Base-by-base conservation (phyloP, 2,113 vertebrate genomes). In the Callaeas wilsoni region DNA sequence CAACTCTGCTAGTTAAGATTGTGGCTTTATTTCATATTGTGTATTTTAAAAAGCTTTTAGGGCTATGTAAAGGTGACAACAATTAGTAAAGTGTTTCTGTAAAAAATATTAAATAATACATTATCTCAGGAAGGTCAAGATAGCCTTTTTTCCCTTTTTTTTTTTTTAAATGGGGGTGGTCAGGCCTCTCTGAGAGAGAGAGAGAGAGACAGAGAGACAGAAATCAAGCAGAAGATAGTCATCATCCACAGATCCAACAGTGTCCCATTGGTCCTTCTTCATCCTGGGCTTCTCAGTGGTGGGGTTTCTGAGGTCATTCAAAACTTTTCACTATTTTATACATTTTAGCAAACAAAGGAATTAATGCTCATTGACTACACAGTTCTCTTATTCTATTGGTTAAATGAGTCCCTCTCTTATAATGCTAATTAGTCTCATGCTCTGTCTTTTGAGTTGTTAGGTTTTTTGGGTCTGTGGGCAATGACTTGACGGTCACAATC, bases 121-220 rank as follows among this genome's bases (percentile, higher is more conserved):
- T 57, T 52, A 13, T 42, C 20, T 77, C 53, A 64, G 39, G 18
- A 84, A 56, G 30, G 27, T 50, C 14, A 75, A 57, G 62, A 26
- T 2, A 53, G 4, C 1, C 4, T 32, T 47, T 47, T 16, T 11
- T 4, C 4, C 8, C 1, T 5, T 20, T 46, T 46, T 46, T 22
- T 26, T 44, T 32, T 21, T 56, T 32, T 15, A 17, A 5, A 8
- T 14, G 16, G 13, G 35, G 1, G 3, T 35, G 6, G 6, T 41
- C 57, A 53, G 33, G 13, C 21, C 5, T 27, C 19, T 42, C 20
- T 11, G n/a, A 44, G 60, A 55, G 12, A 57, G 18, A 52, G 19
- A 82, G 6, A 35, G 20, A 39, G 18, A 50, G 22, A 29, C 3
- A 70, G 14, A 60, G 12, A 70, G 10, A 49, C 5, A 64, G 12